Conservation (phyloP, 2,797 vertebrate species). For the Eutrigla gurnardus region DNA sequence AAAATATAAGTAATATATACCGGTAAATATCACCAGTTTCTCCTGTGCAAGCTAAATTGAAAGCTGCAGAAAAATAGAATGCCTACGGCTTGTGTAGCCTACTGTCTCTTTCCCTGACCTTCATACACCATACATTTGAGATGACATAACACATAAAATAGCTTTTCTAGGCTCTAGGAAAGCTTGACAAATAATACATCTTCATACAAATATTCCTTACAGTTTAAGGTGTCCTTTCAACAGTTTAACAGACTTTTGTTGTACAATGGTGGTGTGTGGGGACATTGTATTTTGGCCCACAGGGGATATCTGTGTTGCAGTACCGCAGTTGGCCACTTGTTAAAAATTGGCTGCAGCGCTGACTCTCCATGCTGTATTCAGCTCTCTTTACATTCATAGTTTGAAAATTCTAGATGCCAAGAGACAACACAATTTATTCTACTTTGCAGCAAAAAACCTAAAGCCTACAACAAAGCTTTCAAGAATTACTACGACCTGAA, state of each 20-base stretch:
- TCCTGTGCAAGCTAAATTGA: slow-evolving; percentile 1
- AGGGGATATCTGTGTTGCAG: neutral
- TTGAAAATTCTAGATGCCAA: neutral
- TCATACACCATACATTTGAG: neutral
- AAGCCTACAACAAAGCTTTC: too few species aligned
- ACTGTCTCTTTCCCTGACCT: neutral
- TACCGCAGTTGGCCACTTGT: neutral
- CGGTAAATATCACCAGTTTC: too few species aligned
- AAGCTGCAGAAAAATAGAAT: neutral
- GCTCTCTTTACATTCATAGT: neutral
- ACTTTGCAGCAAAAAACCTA: neutral
- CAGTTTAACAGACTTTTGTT: neutral
- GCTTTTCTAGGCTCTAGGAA: neutral
- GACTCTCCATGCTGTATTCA: neutral
- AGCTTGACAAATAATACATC: neutral
- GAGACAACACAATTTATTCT: neutral
- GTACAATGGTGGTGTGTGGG: neutral
- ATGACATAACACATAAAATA: neutral
- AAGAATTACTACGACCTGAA: too few species aligned
- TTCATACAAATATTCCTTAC: neutral
- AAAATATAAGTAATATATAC: neutral
- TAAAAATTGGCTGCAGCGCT: too few species aligned
- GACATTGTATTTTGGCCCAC: too few species aligned
- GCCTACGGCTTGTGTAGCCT: neutral
- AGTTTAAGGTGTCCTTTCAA: neutral